phyloP scores from a whole-genome alignment of 2,797 vertebrate genomes.

The Siniperca scherzeri region DNA sequence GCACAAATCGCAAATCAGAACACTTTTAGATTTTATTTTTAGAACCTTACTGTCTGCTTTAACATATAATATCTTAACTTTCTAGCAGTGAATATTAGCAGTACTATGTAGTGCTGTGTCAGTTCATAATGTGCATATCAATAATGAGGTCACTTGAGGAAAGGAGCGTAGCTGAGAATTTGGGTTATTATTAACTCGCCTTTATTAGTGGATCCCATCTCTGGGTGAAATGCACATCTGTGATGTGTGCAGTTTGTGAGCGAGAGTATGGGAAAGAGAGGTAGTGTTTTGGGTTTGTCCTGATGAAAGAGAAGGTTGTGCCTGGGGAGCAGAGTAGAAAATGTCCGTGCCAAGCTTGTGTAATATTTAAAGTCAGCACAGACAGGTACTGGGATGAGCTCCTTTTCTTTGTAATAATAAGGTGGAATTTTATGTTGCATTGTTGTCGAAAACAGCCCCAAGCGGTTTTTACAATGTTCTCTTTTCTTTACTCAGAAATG shows the following conservation, averaged over 20 bases:
- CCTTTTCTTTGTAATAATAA: slow-evolving; percentile 86
- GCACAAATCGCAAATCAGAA: slow-evolving; percentile 14
- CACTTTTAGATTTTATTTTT: slow-evolving; percentile 10
- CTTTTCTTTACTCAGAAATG: slow-evolving; percentile 71
- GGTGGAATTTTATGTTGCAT: slow-evolving; percentile 86
- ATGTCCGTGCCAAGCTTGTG: slow-evolving; percentile 86
- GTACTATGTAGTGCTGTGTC: slow-evolving; percentile 6
- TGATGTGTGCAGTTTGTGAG: slow-evolving; percentile 8
- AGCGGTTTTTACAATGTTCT: slow-evolving; percentile 73
- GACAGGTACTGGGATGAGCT: slow-evolving; percentile 88
- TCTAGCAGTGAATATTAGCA: not conserved
- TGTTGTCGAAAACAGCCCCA: slow-evolving; percentile 84
- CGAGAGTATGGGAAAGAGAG: slow-evolving; percentile 17
- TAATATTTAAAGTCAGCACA: slow-evolving; percentile 86
- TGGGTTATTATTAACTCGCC: slow-evolving; percentile 43
- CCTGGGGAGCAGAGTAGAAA: slow-evolving; percentile 59
- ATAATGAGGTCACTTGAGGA: slow-evolving; percentile 62
- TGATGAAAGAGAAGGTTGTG: slow-evolving; percentile 82
- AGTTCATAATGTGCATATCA: slow-evolving; percentile 26
- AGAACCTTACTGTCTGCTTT: not conserved
- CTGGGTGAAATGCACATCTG: slow-evolving; percentile 16
- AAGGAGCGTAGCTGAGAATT: slow-evolving; percentile 42
- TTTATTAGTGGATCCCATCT: slow-evolving; percentile 22
- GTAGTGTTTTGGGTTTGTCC: slow-evolving; percentile 78
- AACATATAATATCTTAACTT: not conserved